These are phyloP conservation scores for Luperina testacea DNA, from an alignment of 2,888 invertebrate species.

Conservation along the genomic window DNA sequence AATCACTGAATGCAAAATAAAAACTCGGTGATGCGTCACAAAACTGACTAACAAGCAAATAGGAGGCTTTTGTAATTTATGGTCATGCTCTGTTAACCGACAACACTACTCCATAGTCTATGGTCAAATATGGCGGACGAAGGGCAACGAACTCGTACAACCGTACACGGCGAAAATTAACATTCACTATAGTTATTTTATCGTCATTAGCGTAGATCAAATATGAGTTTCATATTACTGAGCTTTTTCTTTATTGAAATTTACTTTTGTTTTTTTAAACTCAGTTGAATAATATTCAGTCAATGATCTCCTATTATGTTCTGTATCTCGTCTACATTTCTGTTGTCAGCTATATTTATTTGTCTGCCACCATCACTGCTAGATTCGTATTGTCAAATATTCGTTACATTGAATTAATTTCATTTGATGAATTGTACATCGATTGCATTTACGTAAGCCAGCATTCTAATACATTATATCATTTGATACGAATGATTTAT, in stretches of 20 bases:
- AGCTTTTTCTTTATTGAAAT: conserved; percentile 49
- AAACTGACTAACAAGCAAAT: conserved; percentile 76
- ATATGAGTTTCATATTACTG: conserved; percentile 57
- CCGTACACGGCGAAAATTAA: conserved; percentile 79
- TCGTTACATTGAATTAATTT: conserved; percentile 49
- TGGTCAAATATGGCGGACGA: conserved; percentile 80
- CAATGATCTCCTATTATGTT: conserved; percentile 39
- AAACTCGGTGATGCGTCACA: conserved; percentile 77
- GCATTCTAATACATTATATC: conserved; percentile 72
- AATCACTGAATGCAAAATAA: conserved; percentile 71
- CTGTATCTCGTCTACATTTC: conserved; percentile 17
- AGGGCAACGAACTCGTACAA: conserved; percentile 76
- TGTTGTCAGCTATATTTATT: conserved; percentile 13
- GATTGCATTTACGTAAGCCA: conserved; percentile 69
- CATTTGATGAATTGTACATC: conserved; percentile 47
- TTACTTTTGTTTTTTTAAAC: conserved; percentile 30
- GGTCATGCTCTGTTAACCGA: conserved; percentile 83
- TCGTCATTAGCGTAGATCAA: conserved; percentile 71
- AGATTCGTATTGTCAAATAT: conserved; percentile 46
- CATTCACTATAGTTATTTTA: conserved; percentile 77
- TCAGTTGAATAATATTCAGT: conserved; percentile 20
- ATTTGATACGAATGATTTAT: conserved; percentile 70
- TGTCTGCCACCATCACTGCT: conserved; percentile 31
- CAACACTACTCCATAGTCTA: conserved; percentile 76
- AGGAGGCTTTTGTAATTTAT: conserved; percentile 78